Conservation (phyloP, 2,888 invertebrate genomes). For the Meteorus colon region DNA sequence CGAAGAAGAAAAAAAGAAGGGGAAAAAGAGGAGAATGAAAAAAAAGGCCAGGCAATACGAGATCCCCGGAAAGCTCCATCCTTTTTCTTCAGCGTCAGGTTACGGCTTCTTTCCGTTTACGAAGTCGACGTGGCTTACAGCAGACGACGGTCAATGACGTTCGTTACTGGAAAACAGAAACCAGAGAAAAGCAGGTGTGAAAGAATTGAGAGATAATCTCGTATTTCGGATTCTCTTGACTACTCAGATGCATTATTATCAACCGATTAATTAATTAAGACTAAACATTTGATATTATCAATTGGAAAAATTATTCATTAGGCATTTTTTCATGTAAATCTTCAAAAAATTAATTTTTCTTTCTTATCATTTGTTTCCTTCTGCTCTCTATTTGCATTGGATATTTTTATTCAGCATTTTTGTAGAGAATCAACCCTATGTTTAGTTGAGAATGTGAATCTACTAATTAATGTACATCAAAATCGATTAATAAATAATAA, state of each 20-base stretch:
- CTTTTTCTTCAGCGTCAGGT: conserved; percentile 18
- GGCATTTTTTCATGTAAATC: too few relatives aligned
- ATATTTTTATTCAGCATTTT: too few relatives aligned
- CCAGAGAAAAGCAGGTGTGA: neutral
- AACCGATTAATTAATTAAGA: neutral
- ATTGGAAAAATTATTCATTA: too few relatives aligned
- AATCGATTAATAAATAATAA: too few relatives aligned
- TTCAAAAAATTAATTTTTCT: too few relatives aligned
- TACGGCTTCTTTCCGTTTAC: conserved; percentile 2
- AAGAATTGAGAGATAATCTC: neutral
- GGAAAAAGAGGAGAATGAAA: neutral
- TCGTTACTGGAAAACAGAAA: neutral
- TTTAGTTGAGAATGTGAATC: too few relatives aligned
- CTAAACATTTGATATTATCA: neutral
- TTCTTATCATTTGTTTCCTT: too few relatives aligned
- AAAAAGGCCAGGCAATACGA: neutral
- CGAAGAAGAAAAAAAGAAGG: neutral
- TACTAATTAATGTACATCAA: too few relatives aligned
- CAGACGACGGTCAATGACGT: conserved; percentile 4
- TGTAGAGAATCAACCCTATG: too few relatives aligned
- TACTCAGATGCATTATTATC: neutral
- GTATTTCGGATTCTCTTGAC: neutral
- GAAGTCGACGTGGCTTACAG: conserved; percentile 1
- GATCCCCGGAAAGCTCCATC: neutral
- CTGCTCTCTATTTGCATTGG: too few relatives aligned